phyloP scores from a whole-genome alignment of 2,888 invertebrate species.

The Mylabris sibirica region DNA sequence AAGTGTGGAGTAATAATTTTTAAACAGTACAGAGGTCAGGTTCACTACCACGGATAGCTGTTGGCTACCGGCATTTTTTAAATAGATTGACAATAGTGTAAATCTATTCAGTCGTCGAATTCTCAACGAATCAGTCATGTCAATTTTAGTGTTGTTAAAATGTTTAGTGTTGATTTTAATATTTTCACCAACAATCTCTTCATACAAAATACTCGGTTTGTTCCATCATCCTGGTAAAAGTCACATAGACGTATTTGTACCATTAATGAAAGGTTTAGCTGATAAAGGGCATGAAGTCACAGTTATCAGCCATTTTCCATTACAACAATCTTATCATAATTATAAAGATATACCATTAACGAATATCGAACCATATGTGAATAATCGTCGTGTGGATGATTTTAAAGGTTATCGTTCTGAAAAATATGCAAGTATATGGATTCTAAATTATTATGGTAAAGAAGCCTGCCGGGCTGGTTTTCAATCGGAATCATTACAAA shows the following conservation, averaged over 20 bases:
- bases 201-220: slow-evolving; percentile 68
- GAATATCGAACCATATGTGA: neutral
- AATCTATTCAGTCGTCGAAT: neutral
- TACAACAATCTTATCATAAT: neutral
- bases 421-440: slow-evolving; percentile 25
- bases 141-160: neutral
- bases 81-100: neutral
- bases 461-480: slow-evolving; percentile 33
- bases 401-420: slow-evolving; percentile 21
- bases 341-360: neutral
- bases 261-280: slow-evolving; percentile 68
- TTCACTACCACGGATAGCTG: neutral
- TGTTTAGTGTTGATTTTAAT: slow-evolving; percentile 47
- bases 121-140: neutral
- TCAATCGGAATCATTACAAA: slow-evolving; percentile 51
- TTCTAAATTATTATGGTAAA: slow-evolving; percentile 22
- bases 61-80: neutral
- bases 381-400: neutral
- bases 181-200: slow-evolving; percentile 18
- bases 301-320: slow-evolving; percentile 71
- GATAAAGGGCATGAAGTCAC: slow-evolving; percentile 71
- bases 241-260: slow-evolving; percentile 72
- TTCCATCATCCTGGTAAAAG: slow-evolving; percentile 75
- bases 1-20: neutral
- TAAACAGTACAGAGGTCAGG: neutral